phyloP scores from a whole-genome alignment of 2,113 vertebrate genomes.

The Amazona guildingii region DNA sequence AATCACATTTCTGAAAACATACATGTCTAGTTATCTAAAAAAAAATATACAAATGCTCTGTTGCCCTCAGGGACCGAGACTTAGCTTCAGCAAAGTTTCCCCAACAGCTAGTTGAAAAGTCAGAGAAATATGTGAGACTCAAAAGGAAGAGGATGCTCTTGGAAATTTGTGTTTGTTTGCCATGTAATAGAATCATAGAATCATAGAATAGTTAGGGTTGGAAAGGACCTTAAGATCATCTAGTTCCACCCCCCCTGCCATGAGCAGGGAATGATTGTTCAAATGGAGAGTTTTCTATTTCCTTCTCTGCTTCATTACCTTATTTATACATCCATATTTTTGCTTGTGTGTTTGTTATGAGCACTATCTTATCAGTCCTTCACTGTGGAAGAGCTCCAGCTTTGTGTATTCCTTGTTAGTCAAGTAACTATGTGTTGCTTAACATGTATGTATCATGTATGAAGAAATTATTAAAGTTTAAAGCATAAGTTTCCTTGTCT shows the following conservation, averaged over 20 bases:
- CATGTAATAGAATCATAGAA: no score
- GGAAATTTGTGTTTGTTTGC: neutral
- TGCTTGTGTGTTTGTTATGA: neutral
- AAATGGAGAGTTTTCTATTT: neutral
- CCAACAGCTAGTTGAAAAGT: neutral
- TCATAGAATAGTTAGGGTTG: no score
- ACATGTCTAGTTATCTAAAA: neutral
- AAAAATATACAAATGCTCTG: neutral
- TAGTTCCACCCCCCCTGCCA: no score
- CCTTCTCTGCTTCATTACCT: neutral
- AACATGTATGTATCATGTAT: neutral
- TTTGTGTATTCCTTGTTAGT: neutral
- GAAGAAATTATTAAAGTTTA: neutral
- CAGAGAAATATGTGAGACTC: neutral
- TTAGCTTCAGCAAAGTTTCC: neutral
- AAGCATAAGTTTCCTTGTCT: neutral
- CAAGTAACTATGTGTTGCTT: neutral
- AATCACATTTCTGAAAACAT: slow-evolving; percentile 4
- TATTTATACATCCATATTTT: neutral
- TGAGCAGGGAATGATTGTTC: neutral
- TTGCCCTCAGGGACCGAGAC: neutral
- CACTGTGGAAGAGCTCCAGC: neutral
- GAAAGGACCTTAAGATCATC: no score
- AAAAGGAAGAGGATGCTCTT: neutral
- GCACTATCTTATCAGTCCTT: neutral